Base-by-base conservation (phyloP, 2,113 vertebrate genomes). In the Nettapus auritus region DNA sequence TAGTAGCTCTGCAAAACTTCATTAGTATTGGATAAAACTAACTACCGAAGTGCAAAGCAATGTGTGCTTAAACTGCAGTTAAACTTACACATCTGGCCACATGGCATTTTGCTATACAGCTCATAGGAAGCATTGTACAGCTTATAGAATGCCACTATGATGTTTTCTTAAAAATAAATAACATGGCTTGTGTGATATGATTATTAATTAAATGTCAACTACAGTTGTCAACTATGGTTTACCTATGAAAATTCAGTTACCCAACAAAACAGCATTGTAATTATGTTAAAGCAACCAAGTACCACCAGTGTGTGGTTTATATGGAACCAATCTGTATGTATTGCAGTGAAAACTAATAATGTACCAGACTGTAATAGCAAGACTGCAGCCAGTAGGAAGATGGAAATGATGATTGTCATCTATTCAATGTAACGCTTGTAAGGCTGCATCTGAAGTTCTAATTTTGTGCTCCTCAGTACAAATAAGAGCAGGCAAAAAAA, bases 1-100 rank as follows among this genome's bases (percentile, higher is more conserved):
- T 88, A 95, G 90, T 92, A 93, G 86, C 77, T 91, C 66, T n/a
- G 56, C 55, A 56, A 82, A 90, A 59, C 76, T 95, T 90, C 66
- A 66, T 93, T 95, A 95, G 31, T 36, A 53, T 14, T 88, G 88
- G 69, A 13, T 73, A 57, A 90, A 76, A 75, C 67, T 55, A 67
- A 71, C 40, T 84, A 25, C 34, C 77, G 75, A 88, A 87, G 44
- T 44, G 78, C 31, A 67, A 77, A 78, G 29, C 11, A 23, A 8
- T 48, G 38, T 40, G 28, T 74, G 22, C 46, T 82, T 46, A 55
- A 31, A 3, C 64, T 74, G 42, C 82, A 59, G n/a, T 60, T 83
- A 31, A 40, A 46, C 75, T 78, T 94, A 59, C 0, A 0, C 10
- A 33, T 86, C 63, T 75, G 59, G n/a, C 44, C 33, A 13, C 10